Percentiles rank a stretch among this genome's conserved stretches.
phyloP scores from a whole-genome alignment of 2,113 vertebrate species.

The Amphiprion ocellaris region DNA sequence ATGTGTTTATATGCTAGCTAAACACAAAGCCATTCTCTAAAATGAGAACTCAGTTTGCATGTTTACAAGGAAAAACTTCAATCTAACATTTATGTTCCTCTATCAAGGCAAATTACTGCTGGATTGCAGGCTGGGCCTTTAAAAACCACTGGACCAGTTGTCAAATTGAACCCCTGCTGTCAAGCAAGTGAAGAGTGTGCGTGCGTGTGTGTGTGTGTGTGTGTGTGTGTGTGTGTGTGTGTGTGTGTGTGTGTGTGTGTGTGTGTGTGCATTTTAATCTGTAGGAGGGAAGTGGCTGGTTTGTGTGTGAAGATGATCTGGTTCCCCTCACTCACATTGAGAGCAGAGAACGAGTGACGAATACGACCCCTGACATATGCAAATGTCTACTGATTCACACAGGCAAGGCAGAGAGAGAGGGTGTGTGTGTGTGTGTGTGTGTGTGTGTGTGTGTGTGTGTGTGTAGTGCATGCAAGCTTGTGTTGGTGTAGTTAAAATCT shows the following conservation, averaged over 20 bases:
- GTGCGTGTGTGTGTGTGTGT: too few species aligned
- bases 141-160: slow-evolving; percentile 54
- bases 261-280: slow-evolving; percentile 31
- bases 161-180: slow-evolving; percentile 57
- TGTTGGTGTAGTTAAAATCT: slow-evolving; percentile 35
- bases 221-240: slow-evolving; percentile 17
- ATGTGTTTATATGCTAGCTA: neutral
- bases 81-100: neutral
- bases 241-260: slow-evolving; percentile 18
- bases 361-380: slow-evolving; percentile 78
- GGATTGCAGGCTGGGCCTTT: slow-evolving; percentile 42
- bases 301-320: slow-evolving; percentile 60
- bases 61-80: neutral
- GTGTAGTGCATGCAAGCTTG: slow-evolving; percentile 14
- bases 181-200: slow-evolving; percentile 12
- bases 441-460: neutral
- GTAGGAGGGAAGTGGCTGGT: slow-evolving; percentile 36
- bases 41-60: slow-evolving; percentile 8
- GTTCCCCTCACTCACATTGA: slow-evolving; percentile 60
- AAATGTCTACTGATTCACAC: slow-evolving; percentile 76
- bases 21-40: slow-evolving; percentile 1
- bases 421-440: too few species aligned
- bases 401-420: neutral
- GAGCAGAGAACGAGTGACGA: slow-evolving; percentile 64
- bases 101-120: neutral